phyloP scores from a whole-genome alignment of 2,113 vertebrate species.

The Gallinago undulata region DNA sequence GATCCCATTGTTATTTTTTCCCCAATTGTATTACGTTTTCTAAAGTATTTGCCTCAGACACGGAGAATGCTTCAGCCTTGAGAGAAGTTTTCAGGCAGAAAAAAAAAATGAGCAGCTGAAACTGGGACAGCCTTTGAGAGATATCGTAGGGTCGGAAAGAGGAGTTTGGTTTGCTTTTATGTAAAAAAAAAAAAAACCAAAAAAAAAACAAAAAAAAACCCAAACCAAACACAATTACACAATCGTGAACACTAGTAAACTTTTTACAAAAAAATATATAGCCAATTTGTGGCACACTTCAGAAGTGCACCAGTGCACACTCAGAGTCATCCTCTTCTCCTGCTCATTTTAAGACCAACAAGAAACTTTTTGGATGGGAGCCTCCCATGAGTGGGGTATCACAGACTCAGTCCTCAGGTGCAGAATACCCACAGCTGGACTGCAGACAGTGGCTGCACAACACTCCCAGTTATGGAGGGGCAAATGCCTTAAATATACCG shows the following conservation, averaged over 20 bases:
- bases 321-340: neutral
- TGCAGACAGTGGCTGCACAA: neutral
- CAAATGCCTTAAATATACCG: neutral
- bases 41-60: neutral
- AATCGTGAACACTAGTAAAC: neutral
- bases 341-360: neutral
- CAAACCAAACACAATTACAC: no score
- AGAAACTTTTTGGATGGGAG: neutral
- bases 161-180: neutral
- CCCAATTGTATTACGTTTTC: neutral
- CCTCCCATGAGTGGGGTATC: neutral
- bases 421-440: neutral
- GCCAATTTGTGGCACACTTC: neutral
- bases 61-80: neutral
- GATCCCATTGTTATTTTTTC: neutral
- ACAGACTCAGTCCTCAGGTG: neutral
- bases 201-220: neutral
- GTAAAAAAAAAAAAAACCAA: neutral
- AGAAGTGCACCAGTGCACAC: accelerated
- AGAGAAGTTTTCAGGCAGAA: neutral
- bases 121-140: neutral
- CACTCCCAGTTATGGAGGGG: neutral
- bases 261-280: neutral
- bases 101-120: neutral
- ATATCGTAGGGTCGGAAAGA: neutral